Evolutionary conservation across 2,797 vertebrate genomes (phyloP).

Genomic region (Gambelia wislizenii): DNA sequence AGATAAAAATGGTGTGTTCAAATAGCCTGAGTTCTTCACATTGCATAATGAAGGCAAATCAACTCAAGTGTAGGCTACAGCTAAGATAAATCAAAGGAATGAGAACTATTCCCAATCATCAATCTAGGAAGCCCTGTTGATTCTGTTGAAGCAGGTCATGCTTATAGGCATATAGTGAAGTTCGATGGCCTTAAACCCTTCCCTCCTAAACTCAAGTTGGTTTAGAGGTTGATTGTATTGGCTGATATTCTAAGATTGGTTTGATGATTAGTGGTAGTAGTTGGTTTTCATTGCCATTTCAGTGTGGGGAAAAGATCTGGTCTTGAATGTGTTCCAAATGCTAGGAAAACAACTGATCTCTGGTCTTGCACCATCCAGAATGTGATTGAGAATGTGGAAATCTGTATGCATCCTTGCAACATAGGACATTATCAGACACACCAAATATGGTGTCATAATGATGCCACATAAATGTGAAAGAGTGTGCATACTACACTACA

Average conservation of each 20-base stretch:
- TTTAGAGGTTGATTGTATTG: not conserved
- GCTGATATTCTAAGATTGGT: not conserved
- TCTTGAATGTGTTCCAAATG: not conserved
- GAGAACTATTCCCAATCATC: not conserved
- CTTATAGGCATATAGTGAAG: not conserved
- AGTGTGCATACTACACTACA: too few species aligned
- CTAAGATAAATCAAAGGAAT: not conserved
- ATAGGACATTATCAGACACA: too few species aligned
- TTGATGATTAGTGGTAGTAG: too few species aligned
- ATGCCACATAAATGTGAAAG: too few species aligned
- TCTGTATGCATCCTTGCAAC: not conserved
- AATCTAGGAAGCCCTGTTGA: not conserved
- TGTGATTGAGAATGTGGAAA: not conserved
- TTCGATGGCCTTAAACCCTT: not conserved
- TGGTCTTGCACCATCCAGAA: not conserved
- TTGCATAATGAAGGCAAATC: conserved; percentile 17
- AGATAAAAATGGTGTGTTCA: not conserved
- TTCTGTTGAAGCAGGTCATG: not conserved
- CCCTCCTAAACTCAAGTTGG: not conserved
- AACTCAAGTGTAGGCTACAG: not conserved
- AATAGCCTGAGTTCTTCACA: not conserved
- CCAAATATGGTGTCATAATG: too few species aligned
- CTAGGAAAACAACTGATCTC: not conserved
- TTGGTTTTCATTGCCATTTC: not conserved
- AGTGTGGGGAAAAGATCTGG: not conserved